phyloP scores from a whole-genome alignment of 2,113 vertebrate genomes.

The Microtus oregoni region DNA sequence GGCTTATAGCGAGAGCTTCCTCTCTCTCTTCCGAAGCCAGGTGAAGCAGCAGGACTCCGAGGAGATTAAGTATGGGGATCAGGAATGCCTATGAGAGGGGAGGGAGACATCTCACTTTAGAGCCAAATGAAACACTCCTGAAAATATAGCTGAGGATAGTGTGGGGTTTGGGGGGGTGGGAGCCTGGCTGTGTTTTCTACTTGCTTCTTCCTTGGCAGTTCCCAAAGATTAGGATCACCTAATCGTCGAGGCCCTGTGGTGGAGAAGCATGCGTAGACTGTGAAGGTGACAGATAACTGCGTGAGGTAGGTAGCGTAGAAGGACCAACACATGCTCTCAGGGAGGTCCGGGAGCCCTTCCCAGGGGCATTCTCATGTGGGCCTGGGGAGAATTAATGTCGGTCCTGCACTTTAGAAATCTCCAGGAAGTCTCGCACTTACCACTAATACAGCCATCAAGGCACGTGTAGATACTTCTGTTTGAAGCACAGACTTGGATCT shows the following conservation, averaged over 20 bases:
- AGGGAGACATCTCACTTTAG: neutral
- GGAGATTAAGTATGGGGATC: neutral
- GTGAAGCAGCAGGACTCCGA: rapidly evolving
- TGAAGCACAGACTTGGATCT: neutral
- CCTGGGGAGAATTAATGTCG: neutral
- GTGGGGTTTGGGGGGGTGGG: too few species aligned
- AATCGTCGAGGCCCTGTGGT: rapidly evolving
- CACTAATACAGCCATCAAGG: neutral
- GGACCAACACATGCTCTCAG: neutral
- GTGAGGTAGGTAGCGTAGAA: rapidly evolving
- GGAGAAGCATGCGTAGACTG: neutral
- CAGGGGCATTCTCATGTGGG: neutral
- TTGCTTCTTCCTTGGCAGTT: neutral
- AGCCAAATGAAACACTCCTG: neutral
- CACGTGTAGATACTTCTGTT: neutral
- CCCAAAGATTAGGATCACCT: neutral
- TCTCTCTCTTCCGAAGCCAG: neutral
- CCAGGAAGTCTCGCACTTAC: neutral
- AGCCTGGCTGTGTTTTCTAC: neutral
- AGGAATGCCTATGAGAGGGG: neutral
- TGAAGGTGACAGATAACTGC: neutral
- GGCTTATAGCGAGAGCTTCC: neutral
- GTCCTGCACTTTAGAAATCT: neutral
- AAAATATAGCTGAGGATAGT: neutral
- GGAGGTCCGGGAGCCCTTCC: neutral